Evolutionary conservation across 2,113 vertebrate species (phyloP), one percentile per base, ranked within the genome.

Genomic region (Prunella fulvescens): DNA sequence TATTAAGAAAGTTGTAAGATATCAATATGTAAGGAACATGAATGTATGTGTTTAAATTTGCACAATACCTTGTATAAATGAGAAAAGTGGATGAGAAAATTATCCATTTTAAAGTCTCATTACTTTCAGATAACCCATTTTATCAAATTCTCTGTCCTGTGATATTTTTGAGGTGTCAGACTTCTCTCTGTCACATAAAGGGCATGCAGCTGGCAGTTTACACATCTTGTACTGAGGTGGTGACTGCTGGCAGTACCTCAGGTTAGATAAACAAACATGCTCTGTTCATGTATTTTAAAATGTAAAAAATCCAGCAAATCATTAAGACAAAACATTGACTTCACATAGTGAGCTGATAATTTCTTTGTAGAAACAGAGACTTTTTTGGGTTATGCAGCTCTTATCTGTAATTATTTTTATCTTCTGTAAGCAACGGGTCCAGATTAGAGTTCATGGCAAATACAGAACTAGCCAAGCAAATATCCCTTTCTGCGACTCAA

Each of bases 331-430:
- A 50, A 39, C 39, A 24, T 76, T 96, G 80, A 57, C 64, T 61
- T 93, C 33, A 48, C 35, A 11, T 48, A 89, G 24, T 42, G 53
- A 74, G 37, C 73, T 93, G 58, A 48, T 88, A 82, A 94, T 93
- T 93, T 73, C 60, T 95, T 45, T 72, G 51, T 53, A 94, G 50
- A 93, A 93, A 67, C 45, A 90, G 53, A 76, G 50, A 89, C 70
- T 57, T 74, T 81, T 82, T 15, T 42, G 23, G 19, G 54, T 74
- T 70, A 76, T 67, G 58, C 61, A 83, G 25, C 37, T 90, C 87
- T 93, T 93, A 66, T 86, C 91, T 91, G 48, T 71, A 94, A 87
- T 93, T 79, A 61, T 91, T 86, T 92, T 95, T 50, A 31, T 71
- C 39, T 71, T 40, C 74, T 80, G 20, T 69, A 82, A 88, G 61